Evolutionary conservation across 2,113 vertebrate genomes (phyloP), one percentile per base, ranked within the genome.

Genomic region (Hippocampus mohnikei): DNA sequence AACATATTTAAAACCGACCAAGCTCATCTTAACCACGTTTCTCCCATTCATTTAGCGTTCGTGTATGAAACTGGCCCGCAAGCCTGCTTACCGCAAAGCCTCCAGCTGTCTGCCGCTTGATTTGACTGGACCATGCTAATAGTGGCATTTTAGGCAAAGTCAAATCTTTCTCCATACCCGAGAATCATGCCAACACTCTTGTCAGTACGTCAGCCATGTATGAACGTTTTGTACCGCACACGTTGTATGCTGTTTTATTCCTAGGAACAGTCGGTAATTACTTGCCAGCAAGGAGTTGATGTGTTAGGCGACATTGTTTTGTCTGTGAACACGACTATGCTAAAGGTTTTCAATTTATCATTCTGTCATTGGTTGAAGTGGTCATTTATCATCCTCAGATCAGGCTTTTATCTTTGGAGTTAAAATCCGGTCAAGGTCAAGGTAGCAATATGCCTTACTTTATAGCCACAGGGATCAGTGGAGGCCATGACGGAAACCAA

Each of bases 91-190:
- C 18, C 78, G 82, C 85, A 11, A 15, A 1, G 75, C 87, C 84
- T 86, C 79, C 68, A 86, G 87, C 84, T 79, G 67, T 74, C 69
- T 73, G 64, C 62, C 67, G 76, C 83, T 84, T 86, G 71, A 78
- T 78, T 82, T 82, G 76, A 85, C 71, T 53, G 42, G 66, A 27
- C n/a, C 37, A 52, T 73, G 74, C 71, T 75, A 72, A 81, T 66
- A 81, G 70, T 70, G 70, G 73, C 69, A 81, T 79, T 76, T 74
- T 60, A 75, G 60, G 60, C 66, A 73, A 77, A 81, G 46, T 75
- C 70, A 71, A 67, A 71, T 63, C 60, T 67, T 63, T 59, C 61
- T 76, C 73, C 15, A 73, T 74, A 37, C 16, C 29, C 61, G 44
- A 16, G 27, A 75, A 55, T 74, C 27, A 66, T 50, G 66, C 11